These are phyloP conservation scores for Phrynocephalus versicolor DNA, from an alignment of 2,113 vertebrate genomes.

Conservation along the genomic window DNA sequence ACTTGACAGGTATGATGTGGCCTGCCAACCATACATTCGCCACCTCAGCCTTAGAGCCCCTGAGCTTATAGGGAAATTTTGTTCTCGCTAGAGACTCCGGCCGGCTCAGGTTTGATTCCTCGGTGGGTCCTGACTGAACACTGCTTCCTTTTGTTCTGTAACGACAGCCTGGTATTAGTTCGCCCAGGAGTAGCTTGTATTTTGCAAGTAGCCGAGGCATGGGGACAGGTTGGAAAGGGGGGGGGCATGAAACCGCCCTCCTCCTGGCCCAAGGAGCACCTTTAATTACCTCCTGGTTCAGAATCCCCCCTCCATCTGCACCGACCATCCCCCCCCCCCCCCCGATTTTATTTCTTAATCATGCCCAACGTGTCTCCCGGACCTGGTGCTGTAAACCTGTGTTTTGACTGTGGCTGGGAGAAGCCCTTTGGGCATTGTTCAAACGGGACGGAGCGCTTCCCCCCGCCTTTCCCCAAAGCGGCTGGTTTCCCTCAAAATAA, in stretches of 20 bases:
- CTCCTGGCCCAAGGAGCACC: constrained; percentile 60
- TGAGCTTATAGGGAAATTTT: neutral
- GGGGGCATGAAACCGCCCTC: constrained; percentile 34
- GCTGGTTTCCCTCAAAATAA: constrained; percentile 69
- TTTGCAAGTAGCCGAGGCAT: constrained; percentile 33
- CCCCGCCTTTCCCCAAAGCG: constrained; percentile 12
- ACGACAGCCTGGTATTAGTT: constrained; percentile 48
- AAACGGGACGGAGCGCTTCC: constrained; percentile 35
- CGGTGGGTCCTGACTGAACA: too few species aligned
- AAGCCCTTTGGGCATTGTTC: constrained; percentile 69
- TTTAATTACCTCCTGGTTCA: constrained; percentile 69
- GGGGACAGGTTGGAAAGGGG: neutral
- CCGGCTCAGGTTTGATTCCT: too few species aligned
- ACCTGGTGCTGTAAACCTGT: constrained; percentile 66
- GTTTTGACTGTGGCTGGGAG: constrained; percentile 70
- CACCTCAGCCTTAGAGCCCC: neutral
- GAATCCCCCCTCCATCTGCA: neutral
- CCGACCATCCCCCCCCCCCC: neutral
- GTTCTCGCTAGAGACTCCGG: neutral
- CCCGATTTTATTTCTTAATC: constrained; percentile 35
- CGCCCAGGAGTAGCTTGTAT: constrained; percentile 51
- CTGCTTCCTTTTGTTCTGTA: neutral
- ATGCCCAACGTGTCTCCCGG: constrained; percentile 69
- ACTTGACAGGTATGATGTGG: too few species aligned
- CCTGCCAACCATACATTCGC: too few species aligned